Conservation (phyloP, 2,888 invertebrate species). For the Hylaea fasciaria region DNA sequence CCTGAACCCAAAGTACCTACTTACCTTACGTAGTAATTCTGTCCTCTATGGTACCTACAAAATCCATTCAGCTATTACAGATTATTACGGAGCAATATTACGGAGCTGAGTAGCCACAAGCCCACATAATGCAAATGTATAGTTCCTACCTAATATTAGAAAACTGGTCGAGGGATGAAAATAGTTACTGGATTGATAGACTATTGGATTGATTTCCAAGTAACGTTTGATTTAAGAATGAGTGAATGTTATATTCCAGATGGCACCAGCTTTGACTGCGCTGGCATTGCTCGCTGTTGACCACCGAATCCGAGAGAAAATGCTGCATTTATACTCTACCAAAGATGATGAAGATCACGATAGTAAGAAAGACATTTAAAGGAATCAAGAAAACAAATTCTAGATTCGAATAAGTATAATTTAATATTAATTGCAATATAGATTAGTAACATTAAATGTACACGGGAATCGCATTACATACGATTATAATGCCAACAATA, state of each 20-base stretch:
- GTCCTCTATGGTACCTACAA: no score
- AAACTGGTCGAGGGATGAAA: no score
- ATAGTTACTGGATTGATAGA: no score
- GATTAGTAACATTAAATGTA: slow-evolving; percentile 60
- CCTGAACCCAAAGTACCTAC: no score
- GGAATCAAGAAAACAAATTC: slow-evolving; percentile 15
- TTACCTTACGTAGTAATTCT: no score
- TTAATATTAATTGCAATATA: slow-evolving; percentile 47
- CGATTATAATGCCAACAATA: slow-evolving; percentile 66
- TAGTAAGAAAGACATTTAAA: slow-evolving; percentile 43
- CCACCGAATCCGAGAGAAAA: slow-evolving; percentile 52
- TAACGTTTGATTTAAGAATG: no score
- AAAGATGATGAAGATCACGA: slow-evolving; percentile 31
- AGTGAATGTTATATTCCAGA: slow-evolving; percentile 46
- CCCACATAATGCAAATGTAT: no score
- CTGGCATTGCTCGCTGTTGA: slow-evolving; percentile 56
- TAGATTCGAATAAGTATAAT: slow-evolving; percentile 43
- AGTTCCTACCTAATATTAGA: no score
- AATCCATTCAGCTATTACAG: no score
- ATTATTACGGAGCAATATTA: no score
- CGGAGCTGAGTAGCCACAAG: no score
- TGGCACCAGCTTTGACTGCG: slow-evolving; percentile 56
- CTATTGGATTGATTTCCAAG: no score
- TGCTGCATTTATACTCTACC: slow-evolving; percentile 41
- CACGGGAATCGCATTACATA: slow-evolving; percentile 65